Evolutionary conservation across 35 echinoderm and acorn worm species (phyloP), one percentile per base, ranked within the genome.

Genomic region (Apostichopus japonicus): DNA sequence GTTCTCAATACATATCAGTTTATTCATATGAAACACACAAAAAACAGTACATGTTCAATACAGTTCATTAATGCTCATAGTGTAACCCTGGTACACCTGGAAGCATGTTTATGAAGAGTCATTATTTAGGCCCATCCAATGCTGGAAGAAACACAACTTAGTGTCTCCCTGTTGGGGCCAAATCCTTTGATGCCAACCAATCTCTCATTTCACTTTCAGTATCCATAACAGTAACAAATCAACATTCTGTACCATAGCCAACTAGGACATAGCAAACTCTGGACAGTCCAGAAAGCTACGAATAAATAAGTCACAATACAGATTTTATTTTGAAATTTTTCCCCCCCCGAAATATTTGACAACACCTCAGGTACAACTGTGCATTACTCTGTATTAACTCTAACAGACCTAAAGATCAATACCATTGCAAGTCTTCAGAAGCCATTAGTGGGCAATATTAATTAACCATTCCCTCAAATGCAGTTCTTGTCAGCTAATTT

Each of bases 141-240:
- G n/a, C 24, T 19, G 11, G 63, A 16, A 54, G n/a, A 54, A 83
- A 83, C 79, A 80, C 79, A 52, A 54, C 24, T 55, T 80, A 15
- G 52, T 83, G 79, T 54, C 54, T 83, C n/a, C 51, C 54, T 83
- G 16, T 54, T 14, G 10, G 54, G 79, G 79, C 79, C 79, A 83
- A 44, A 83, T 83, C 33, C 79, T 83, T 83, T 83, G 79, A 83
- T 83, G 79, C 79, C 14, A 54, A 54, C 79, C 79, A 83, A 83
- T 83, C 79, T 83, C 79, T 83, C 79, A 83, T 83, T 54, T 17
- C 79, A 67, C 63, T 67, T 19, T 67, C 19, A 44, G 33, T 44
- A 44, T 44, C 63, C 11, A 11, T 15, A 67, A 67, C 19, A 67
- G 63, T 67, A 67, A 15, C 63, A 15, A 67, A 19, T 67, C 63